Evolutionary conservation across 2,113 vertebrate species (phyloP).

Genomic region (Neotoma lepida): DNA sequence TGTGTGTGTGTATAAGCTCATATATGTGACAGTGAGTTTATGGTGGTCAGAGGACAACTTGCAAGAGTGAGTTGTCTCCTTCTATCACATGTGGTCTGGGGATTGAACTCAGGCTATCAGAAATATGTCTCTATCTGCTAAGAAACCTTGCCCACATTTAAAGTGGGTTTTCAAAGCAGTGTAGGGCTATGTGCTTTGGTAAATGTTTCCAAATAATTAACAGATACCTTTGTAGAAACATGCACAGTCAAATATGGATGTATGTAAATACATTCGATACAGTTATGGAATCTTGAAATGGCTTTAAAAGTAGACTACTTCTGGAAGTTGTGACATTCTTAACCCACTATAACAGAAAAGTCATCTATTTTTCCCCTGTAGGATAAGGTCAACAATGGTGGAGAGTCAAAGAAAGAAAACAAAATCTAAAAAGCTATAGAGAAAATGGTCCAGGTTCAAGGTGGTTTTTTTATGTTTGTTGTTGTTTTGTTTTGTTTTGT

Average conservation of each 20-base stretch:
- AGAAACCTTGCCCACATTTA: neutral
- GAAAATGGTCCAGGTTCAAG: neutral
- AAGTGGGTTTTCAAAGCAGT: constrained; percentile 17
- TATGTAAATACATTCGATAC: neutral
- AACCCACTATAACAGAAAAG: neutral
- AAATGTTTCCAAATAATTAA: neutral
- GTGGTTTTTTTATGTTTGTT: neutral
- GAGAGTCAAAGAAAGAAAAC: neutral
- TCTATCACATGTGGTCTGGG: too few species aligned
- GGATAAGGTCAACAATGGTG: neutral
- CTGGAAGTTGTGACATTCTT: constrained; percentile 53
- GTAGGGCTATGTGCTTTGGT: neutral
- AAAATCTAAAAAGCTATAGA: neutral
- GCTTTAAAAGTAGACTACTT: constrained; percentile 37
- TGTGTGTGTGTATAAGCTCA: neutral
- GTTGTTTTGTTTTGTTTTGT: neutral
- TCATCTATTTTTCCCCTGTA: constrained; percentile 11
- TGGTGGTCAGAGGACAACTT: neutral
- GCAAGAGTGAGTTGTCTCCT: neutral
- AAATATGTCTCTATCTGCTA: neutral
- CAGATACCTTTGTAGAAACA: neutral
- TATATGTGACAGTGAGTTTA: neutral
- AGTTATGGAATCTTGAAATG: neutral
- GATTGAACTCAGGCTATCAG: too few species aligned
- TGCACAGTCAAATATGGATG: neutral